Evolutionary conservation across 1,140 invertebrate genomes (phyloP).

Genomic region (Drosophila pseudoananassae): DNA sequence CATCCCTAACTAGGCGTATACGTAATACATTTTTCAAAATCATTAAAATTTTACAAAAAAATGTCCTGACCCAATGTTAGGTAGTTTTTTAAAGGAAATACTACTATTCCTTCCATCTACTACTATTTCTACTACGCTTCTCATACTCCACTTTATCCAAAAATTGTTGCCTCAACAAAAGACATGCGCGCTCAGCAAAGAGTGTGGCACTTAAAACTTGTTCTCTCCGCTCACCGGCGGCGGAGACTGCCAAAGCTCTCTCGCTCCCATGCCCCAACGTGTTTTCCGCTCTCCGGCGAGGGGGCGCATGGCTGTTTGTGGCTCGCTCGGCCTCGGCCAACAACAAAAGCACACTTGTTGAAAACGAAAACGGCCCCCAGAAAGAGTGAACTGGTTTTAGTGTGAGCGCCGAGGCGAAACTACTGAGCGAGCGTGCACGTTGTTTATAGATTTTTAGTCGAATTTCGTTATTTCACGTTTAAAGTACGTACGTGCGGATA

Average conservation of each 20-base stretch:
- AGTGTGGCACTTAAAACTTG: slow-evolving; percentile 18
- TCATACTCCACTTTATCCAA: slow-evolving; percentile 12
- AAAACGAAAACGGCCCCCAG: slow-evolving; percentile 76
- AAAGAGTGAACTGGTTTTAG: slow-evolving; percentile 71
- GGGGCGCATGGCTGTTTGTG: slow-evolving; percentile 55
- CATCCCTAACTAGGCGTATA: slow-evolving; percentile 10
- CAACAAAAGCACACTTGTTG: slow-evolving; percentile 83
- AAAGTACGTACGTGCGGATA: slow-evolving; percentile 52
- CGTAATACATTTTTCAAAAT: neutral
- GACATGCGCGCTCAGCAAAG: slow-evolving; percentile 74
- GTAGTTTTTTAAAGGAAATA: neutral
- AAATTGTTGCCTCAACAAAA: slow-evolving; percentile 37
- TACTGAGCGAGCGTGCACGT: slow-evolving; percentile 58
- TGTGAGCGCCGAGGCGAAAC: slow-evolving; percentile 26
- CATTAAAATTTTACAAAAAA: neutral
- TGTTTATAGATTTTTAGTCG: slow-evolving; percentile 84
- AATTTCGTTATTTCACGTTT: slow-evolving; percentile 28
- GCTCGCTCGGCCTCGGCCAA: slow-evolving; percentile 49
- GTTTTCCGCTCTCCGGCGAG: neutral
- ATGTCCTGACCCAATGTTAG: neutral
- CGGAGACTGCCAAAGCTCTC: slow-evolving; percentile 12
- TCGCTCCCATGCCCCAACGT: neutral
- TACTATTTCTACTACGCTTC: slow-evolving; percentile 68
- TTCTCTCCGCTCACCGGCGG: neutral
- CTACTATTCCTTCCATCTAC: slow-evolving; percentile 29